Conservation (phyloP, 2,888 invertebrate genomes). For the Lottia gigantea region DNA sequence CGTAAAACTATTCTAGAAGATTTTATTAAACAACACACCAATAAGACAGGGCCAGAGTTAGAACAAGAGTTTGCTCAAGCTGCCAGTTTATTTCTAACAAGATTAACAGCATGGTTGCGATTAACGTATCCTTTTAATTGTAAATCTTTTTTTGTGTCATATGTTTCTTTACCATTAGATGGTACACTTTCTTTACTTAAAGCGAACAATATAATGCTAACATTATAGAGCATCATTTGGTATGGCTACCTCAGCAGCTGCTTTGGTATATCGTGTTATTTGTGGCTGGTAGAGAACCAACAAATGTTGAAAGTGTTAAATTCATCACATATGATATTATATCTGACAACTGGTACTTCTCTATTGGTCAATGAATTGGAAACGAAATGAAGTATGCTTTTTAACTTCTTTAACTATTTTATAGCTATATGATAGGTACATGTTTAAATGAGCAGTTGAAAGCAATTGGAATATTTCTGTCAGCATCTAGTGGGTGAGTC, state of each 20-base stretch:
- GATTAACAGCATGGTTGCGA: conserved; percentile 66
- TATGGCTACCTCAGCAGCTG: too few relatives aligned
- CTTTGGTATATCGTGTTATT: neutral
- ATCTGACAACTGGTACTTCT: too few relatives aligned
- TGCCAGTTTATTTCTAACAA: conserved; percentile 66
- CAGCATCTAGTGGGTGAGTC: conserved; percentile 68
- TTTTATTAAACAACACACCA: conserved; percentile 65
- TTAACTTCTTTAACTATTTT: conserved; percentile 13
- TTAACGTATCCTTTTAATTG: conserved; percentile 65
- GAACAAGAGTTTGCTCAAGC: conserved; percentile 68
- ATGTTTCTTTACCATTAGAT: neutral
- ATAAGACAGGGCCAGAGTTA: conserved; percentile 68
- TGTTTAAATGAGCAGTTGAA: conserved; percentile 65
- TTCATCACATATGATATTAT: too few relatives aligned
- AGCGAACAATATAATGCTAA: too few relatives aligned
- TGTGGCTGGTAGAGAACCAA: neutral
- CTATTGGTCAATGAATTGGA: too few relatives aligned
- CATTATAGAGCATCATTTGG: too few relatives aligned
- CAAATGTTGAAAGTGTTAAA: neutral
- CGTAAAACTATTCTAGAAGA: conserved; percentile 64
- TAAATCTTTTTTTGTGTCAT: neutral
- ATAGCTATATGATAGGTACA: conserved; percentile 67
- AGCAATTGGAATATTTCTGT: conserved; percentile 65
- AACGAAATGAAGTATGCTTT: neutral
- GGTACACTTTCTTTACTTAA: too few relatives aligned